phyloP scores from a whole-genome alignment of 64 coral and sea anemone species.

The Stichodactyla helianthus region DNA sequence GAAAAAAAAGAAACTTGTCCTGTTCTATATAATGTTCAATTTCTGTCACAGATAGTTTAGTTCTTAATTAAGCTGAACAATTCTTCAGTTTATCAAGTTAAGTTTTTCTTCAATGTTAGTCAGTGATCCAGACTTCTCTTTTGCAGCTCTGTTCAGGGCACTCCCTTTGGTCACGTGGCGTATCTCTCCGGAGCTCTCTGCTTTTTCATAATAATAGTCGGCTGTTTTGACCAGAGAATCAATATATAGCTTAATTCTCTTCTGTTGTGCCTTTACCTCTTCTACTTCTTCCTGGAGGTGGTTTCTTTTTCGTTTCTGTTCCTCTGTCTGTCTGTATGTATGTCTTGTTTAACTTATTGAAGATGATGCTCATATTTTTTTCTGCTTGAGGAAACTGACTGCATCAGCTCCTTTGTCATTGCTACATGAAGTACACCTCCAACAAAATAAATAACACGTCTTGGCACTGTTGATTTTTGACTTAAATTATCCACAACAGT shows the following conservation, averaged over 20 bases:
- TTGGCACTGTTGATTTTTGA: conserved; percentile 53
- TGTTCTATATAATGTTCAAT: background rate
- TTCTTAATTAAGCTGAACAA: background rate
- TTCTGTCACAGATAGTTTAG: background rate
- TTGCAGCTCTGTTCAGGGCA: conserved; percentile 43
- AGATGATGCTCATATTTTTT: conserved; percentile 49
- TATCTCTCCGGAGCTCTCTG: conserved; percentile 21
- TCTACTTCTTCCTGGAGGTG: conserved; percentile 36
- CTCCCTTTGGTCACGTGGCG: conserved; percentile 26
- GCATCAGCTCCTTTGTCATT: conserved; percentile 46
- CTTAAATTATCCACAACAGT: conserved; percentile 54
- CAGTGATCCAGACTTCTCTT: conserved; percentile 42
- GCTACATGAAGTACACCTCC: conserved; percentile 30
- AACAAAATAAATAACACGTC: conserved; percentile 46
- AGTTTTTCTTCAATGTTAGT: conserved; percentile 31
- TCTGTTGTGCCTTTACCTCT: conserved; percentile 33
- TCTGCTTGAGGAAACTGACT: conserved; percentile 44
- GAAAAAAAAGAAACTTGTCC: no score
- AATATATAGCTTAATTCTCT: conserved; percentile 36
- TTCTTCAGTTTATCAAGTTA: background rate
- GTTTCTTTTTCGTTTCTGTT: conserved; percentile 45
- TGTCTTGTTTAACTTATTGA: conserved; percentile 38
- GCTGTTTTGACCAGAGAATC: conserved; percentile 37
- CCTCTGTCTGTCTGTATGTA: conserved; percentile 35
- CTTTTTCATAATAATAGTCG: conserved; percentile 19